These are phyloP conservation scores for Hyposoter dolosus DNA, from an alignment of 2,888 invertebrate genomes.

Conservation along the genomic window DNA sequence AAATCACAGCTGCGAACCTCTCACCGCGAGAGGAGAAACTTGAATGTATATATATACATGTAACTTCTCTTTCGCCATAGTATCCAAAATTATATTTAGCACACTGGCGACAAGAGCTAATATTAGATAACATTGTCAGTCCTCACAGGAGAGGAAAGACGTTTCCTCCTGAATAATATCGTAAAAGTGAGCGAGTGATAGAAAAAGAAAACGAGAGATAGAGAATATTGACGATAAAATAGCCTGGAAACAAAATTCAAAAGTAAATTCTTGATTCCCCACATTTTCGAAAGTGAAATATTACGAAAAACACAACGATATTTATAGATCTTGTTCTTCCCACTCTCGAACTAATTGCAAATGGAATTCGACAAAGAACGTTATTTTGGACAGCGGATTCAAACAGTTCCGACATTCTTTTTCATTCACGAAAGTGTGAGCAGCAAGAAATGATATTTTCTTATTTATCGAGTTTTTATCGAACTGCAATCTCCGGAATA, in stretches of 20 bases:
- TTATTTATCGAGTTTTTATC: neutral
- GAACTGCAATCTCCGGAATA: neutral
- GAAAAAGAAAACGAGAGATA: neutral
- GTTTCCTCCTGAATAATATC: slow-evolving; percentile 52
- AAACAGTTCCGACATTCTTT: neutral
- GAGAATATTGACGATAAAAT: slow-evolving; percentile 37
- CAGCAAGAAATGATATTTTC: neutral
- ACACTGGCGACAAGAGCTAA: slow-evolving; percentile 63
- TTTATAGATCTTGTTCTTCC: neutral
- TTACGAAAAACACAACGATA: neutral
- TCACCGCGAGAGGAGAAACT: slow-evolving; percentile 7
- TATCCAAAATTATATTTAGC: slow-evolving; percentile 62
- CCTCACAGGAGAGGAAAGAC: slow-evolving; percentile 30
- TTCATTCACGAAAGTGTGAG: neutral
- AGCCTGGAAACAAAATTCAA: slow-evolving; percentile 48
- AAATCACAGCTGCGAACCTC: slow-evolving; percentile 55
- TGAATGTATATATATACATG: neutral
- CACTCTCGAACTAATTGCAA: neutral
- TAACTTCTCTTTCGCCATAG: slow-evolving; percentile 5
- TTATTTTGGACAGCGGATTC: neutral
- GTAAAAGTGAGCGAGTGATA: slow-evolving; percentile 20
- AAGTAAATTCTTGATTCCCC: neutral
- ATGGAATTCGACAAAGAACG: neutral
- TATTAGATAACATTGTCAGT: slow-evolving; percentile 68
- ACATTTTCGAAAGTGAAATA: neutral